These are phyloP conservation scores for Steromphala cineraria DNA, from an alignment of 2,888 invertebrate genomes.

Conservation along the genomic window DNA sequence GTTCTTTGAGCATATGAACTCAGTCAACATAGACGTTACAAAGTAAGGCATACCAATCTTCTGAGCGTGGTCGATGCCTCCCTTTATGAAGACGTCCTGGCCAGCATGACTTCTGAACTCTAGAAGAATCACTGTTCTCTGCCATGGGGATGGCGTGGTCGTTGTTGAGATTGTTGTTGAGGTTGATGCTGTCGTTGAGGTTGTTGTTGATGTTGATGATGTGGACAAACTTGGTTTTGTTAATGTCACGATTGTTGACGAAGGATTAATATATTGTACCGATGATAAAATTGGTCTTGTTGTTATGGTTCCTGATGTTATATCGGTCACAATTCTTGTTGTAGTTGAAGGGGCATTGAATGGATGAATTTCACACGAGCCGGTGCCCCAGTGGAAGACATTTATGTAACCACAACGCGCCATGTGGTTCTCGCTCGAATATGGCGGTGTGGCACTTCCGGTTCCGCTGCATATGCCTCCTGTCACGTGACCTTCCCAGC, in stretches of 20 bases:
- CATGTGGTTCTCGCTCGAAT: conserved; percentile 71
- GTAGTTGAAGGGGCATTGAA: no score
- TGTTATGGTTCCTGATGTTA: no score
- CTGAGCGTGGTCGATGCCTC: conserved; percentile 67
- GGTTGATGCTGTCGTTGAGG: no score
- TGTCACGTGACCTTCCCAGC: conserved; percentile 72
- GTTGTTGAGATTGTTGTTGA: no score
- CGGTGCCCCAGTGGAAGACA: conserved; percentile 69
- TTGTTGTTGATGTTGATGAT: no score
- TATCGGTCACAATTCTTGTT: no score
- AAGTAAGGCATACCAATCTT: conserved; percentile 47
- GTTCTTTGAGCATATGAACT: no score
- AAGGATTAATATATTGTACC: no score
- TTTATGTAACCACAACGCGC: conserved; percentile 75
- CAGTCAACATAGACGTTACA: no score
- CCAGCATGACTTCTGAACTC: conserved; percentile 71
- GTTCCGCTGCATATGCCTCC: conserved; percentile 62
- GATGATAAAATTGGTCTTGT: no score
- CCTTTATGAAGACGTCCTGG: conserved; percentile 76
- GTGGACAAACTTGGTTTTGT: no score
- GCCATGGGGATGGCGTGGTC: conserved; percentile 35
- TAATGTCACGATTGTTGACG: no score
- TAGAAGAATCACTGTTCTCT: conserved; percentile 74
- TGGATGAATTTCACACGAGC: conserved; percentile 52
- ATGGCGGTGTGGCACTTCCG: conserved; percentile 47